A percentile compares a stretch with the other conserved stretches of the same genome.
Evolutionary conservation across 2,888 invertebrate genomes (phyloP).

Genomic region (Leptopilina drosophilae): DNA sequence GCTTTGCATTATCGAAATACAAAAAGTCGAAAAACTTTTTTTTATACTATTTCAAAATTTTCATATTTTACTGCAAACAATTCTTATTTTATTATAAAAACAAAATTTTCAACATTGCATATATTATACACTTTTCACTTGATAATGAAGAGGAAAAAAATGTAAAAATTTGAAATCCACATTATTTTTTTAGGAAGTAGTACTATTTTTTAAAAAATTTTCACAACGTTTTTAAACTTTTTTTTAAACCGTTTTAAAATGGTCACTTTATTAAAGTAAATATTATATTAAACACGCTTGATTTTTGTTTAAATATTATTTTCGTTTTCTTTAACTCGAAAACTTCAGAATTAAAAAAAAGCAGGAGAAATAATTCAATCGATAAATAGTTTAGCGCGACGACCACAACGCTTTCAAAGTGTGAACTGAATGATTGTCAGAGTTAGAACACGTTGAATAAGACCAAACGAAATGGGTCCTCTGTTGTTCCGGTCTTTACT

Average conservation of each 20-base stretch:
- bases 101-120: too few relatives aligned
- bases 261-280: background rate
- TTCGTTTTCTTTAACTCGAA: background rate
- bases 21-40: background rate
- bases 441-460: slow-evolving; percentile 54
- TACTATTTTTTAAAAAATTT: background rate
- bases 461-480: slow-evolving; percentile 59
- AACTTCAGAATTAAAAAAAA: background rate
- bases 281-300: background rate
- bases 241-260: background rate
- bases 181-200: background rate
- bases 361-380: background rate
- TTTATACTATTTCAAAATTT: slow-evolving; percentile 4
- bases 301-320: background rate
- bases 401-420: slow-evolving; percentile 54
- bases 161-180: slow-evolving; percentile 12
- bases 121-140: background rate
- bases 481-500: slow-evolving; percentile 67
- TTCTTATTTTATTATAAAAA: background rate
- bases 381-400: slow-evolving; percentile 34
- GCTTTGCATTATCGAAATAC: slow-evolving; percentile 36
- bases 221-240: background rate
- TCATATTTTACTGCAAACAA: background rate
- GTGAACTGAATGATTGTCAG: slow-evolving; percentile 63
- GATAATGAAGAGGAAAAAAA: slow-evolving; percentile 16